Conservation (phyloP, 64 coral and sea anemone species). For the Actinia equina region DNA sequence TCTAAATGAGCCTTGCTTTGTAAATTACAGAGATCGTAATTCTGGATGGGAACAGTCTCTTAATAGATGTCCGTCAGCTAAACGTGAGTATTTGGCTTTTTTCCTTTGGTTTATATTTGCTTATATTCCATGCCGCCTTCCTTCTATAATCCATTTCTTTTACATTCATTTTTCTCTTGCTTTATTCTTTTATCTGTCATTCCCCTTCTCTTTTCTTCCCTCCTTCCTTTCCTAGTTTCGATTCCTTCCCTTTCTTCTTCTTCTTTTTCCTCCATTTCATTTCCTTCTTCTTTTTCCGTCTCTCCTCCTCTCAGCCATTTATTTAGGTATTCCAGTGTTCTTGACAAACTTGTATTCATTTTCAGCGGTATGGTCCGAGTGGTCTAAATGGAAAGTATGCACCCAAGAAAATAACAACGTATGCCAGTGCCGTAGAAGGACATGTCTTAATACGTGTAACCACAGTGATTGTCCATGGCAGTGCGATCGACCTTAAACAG, state of each 20-base stretch:
- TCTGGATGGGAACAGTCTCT: conserved; percentile 13
- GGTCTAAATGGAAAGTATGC: conserved; percentile 27
- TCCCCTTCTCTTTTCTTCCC: background rate
- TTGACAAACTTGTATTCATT: background rate
- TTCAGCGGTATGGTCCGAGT: conserved; percentile 16
- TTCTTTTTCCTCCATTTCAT: background rate
- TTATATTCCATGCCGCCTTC: background rate
- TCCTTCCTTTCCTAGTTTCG: too few species aligned
- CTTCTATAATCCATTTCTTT: too few species aligned
- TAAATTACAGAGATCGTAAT: background rate
- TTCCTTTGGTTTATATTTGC: background rate
- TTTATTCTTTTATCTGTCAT: background rate
- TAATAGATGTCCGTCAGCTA: background rate
- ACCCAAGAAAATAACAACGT: conserved; percentile 17
- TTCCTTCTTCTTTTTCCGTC: background rate
- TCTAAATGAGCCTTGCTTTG: background rate
- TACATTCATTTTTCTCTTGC: background rate
- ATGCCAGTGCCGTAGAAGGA: conserved; percentile 27
- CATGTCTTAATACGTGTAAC: background rate
- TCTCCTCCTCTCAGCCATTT: too few species aligned
- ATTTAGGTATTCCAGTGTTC: background rate
- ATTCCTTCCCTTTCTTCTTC: background rate
- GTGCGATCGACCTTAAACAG: background rate
- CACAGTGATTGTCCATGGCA: background rate
- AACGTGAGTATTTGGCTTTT: conserved; percentile 1